Base-by-base conservation (phyloP, 2,113 vertebrate species). In the Zapus hudsonius region DNA sequence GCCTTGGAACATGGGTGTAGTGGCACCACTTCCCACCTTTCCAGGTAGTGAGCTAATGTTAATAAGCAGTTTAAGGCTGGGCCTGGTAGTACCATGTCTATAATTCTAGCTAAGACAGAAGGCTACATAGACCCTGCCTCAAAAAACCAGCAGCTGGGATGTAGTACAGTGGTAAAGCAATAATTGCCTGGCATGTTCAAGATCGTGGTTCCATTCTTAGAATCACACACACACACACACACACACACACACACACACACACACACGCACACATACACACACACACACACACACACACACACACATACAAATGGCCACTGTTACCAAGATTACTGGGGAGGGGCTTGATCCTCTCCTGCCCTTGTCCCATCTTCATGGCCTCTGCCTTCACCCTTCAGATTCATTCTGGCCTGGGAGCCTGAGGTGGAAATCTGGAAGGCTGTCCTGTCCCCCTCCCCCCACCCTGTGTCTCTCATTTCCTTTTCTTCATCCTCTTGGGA, bases 351-450 rank as follows among this genome's bases (percentile, higher is more conserved):
- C 86, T 66, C 63, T 36, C 59, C 59, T 82, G 69, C 78, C 87
- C 84, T 47, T 9, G 13, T 69, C 75, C 89, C 61, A 47, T 76
- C 83, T 82, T 22, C 7, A 7, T 86, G 89, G 82, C 74, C 80
- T 94, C 78, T 61, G 44, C 81, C 88, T 67, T 91, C 61, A 38
- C 87, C 79, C 64, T 96, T 84, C 87, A 63, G 87, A 91, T 95
- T 94, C 95, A 63, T 90, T 92, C 89, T 85, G 93, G 92, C 92
- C 81, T 7, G 12, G 69, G 52, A 73, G 79, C 87, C 92, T 63
- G 52, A 40, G 81, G 91, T 29, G 93, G 94, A 95, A 92, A 89
- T 87, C 94, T 87, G 31, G 89, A 95, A 96, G 96, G 93, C 84
- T n/a, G 0, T 64, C 36, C 73, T 38, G 78, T 22, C 67, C 94